phyloP scores from a whole-genome alignment of 1,140 invertebrate species.

The Polypedilum pembai region DNA sequence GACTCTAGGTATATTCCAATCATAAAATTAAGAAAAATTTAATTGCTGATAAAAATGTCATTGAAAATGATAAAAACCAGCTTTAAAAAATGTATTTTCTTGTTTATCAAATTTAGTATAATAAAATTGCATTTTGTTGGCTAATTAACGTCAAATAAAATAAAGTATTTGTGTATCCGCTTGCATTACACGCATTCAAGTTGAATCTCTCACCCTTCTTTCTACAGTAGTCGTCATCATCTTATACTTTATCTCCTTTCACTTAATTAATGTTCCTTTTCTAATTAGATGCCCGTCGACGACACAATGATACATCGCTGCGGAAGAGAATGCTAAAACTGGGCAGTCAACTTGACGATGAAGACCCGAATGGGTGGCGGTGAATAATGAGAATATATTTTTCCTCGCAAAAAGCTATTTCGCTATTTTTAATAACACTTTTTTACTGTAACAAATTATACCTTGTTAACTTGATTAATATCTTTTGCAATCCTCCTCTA shows the following conservation, averaged over 20 bases:
- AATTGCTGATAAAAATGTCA: too few relatives aligned
- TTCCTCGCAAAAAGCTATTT: neutral
- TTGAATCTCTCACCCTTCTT: too few relatives aligned
- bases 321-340: neutral
- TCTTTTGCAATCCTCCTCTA: conserved; percentile 18
- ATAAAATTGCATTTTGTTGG: too few relatives aligned
- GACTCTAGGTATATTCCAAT: too few relatives aligned
- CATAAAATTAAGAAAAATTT: too few relatives aligned
- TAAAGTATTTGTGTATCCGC: too few relatives aligned
- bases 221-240: neutral
- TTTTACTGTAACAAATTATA: conserved; percentile 22
- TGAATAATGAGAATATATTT: neutral
- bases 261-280: conserved; percentile 22
- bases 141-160: too few relatives aligned
- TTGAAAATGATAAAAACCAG: too few relatives aligned
- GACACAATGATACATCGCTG: conserved; percentile 4
- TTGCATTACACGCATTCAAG: too few relatives aligned
- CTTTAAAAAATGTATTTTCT: too few relatives aligned
- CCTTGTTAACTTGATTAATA: conserved; percentile 27
- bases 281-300: conserved; percentile 25
- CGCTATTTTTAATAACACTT: conserved; percentile 18
- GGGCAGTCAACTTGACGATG: neutral
- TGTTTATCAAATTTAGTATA: too few relatives aligned
- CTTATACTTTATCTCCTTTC: conserved; percentile 12
- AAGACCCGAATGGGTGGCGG: neutral